Conservation (phyloP, 2,797 vertebrate species). For the Schizothorax lantsangensis region DNA sequence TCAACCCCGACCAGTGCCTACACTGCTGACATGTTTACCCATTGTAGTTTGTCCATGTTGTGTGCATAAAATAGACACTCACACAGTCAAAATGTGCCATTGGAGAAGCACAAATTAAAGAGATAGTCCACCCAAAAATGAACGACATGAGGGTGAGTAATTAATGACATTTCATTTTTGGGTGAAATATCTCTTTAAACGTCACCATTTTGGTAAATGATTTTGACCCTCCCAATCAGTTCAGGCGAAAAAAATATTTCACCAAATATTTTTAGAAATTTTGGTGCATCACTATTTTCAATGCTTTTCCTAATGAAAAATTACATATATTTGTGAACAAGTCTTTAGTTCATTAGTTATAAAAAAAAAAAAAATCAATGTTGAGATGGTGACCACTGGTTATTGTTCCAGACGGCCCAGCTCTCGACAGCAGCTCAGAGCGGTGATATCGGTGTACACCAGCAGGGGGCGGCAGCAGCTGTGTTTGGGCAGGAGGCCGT, state of each 20-base stretch:
- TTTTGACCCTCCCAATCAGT: not conserved
- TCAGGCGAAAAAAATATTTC: too few species aligned
- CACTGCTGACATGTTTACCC: too few species aligned
- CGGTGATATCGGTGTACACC: slow-evolving; percentile 81
- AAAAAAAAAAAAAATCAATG: not conserved
- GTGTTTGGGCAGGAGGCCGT: slow-evolving; percentile 73
- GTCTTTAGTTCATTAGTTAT: not conserved
- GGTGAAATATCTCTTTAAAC: not conserved
- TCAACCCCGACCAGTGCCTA: not conserved
- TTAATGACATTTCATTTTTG: too few species aligned
- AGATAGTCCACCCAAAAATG: too few species aligned
- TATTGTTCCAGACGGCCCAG: slow-evolving; percentile 73
- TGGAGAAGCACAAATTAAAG: not conserved
- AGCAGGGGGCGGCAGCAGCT: slow-evolving; percentile 82
- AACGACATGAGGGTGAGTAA: too few species aligned
- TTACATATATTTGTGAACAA: not conserved
- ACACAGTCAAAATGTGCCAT: not conserved
- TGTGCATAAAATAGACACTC: not conserved
- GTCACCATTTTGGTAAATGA: not conserved
- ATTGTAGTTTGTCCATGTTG: not conserved
- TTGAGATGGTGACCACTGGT: not conserved
- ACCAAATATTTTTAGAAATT: not conserved
- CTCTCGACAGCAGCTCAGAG: slow-evolving; percentile 75
- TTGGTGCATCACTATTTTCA: not conserved
- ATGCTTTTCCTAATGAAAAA: not conserved